Percentiles rank a stretch among this genome's conserved stretches.
These are phyloP conservation scores for Hydroisotoma schaefferi DNA, from an alignment of 2,888 invertebrate species.

Conservation along the genomic window DNA sequence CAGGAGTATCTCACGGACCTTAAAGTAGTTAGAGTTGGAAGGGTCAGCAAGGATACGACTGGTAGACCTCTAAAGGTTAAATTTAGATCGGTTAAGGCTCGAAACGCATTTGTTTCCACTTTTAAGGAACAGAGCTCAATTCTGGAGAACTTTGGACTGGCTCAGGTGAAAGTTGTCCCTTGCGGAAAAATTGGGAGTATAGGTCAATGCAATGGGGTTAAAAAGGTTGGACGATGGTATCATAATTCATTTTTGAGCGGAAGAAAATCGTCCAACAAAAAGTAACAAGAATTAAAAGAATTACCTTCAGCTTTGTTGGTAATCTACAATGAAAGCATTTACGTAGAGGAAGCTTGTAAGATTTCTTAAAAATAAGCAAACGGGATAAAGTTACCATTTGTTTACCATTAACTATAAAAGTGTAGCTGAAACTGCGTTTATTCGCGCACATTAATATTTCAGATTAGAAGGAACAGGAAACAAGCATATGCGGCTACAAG, in stretches of 20 bases:
- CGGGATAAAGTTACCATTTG: too few relatives aligned
- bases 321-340: too few relatives aligned
- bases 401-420: too few relatives aligned
- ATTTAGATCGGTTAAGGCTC: not conserved
- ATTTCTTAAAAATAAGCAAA: too few relatives aligned
- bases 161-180: not conserved
- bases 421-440: too few relatives aligned
- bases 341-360: too few relatives aligned
- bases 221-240: not conserved
- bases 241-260: not conserved
- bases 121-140: not conserved
- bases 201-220: not conserved
- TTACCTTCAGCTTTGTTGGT: too few relatives aligned
- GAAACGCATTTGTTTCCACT: not conserved
- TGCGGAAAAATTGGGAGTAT: not conserved
- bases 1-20: not conserved
- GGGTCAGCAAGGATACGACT: not conserved
- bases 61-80: slow-evolving; percentile 1
- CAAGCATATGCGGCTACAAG: too few relatives aligned
- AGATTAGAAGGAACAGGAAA: too few relatives aligned
- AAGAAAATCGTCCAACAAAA: too few relatives aligned
- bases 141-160: not conserved
- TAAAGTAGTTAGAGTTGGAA: not conserved
- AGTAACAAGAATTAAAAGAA: too few relatives aligned
- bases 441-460: too few relatives aligned